A percentile compares a stretch with the other conserved stretches of the same genome.
phyloP scores from a whole-genome alignment of 2,797 vertebrate genomes.

The Alca torda region DNA sequence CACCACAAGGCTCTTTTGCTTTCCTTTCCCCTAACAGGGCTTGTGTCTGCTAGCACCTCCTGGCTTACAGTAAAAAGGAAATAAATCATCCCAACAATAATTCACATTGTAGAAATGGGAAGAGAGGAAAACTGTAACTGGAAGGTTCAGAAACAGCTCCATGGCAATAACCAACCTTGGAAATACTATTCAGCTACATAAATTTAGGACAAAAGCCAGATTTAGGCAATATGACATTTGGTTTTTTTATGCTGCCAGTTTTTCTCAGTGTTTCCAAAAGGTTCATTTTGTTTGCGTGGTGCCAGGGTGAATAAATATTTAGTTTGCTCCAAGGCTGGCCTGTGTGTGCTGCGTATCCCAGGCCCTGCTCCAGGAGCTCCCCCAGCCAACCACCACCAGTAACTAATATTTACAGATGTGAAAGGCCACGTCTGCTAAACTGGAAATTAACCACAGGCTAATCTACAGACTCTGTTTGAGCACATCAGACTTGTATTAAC shows the following conservation, averaged over 20 bases:
- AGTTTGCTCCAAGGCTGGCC: not conserved
- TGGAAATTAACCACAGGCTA: not conserved
- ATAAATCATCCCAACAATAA: not conserved
- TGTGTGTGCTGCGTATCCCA: not conserved
- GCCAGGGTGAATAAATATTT: not conserved
- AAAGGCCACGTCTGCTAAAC: not conserved
- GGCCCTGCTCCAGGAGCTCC: not conserved
- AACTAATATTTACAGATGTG: not conserved
- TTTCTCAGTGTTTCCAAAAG: not conserved
- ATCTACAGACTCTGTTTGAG: not conserved
- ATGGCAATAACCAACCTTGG: not conserved
- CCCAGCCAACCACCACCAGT: not conserved
- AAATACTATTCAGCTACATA: not conserved
- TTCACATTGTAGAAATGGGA: not conserved
- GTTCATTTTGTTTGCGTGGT: not conserved
- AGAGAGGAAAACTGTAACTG: not conserved
- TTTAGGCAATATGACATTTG: not conserved
- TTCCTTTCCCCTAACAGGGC: not conserved
- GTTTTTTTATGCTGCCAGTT: not conserved
- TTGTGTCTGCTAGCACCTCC: not conserved
- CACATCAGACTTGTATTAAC: not conserved
- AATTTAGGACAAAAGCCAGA: not conserved
- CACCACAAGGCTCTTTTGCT: not conserved
- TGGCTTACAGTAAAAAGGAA: not conserved
- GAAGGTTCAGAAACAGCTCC: not conserved